phyloP scores from a whole-genome alignment of 2,113 vertebrate species.

The Tiliqua scincoides region DNA sequence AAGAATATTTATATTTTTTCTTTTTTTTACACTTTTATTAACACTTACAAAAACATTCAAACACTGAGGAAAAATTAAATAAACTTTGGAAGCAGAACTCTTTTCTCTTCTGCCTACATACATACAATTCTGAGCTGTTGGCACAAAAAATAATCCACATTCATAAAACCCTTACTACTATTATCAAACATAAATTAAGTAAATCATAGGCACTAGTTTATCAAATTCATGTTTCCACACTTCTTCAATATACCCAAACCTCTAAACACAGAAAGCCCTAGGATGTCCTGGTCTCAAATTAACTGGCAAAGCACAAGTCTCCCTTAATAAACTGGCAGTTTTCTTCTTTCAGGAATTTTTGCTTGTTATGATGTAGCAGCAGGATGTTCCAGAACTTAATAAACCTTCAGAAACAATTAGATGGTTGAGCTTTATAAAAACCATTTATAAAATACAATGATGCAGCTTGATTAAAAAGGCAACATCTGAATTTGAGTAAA shows the following conservation, averaged over 20 bases:
- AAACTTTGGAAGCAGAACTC: constrained; percentile 84
- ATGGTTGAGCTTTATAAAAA: constrained; percentile 67
- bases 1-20: constrained; percentile 85
- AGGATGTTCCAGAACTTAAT: constrained; percentile 70
- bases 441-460: constrained; percentile 60
- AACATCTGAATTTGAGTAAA: constrained; percentile 64
- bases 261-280: constrained; percentile 75
- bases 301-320: constrained; percentile 74
- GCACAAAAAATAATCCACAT: constrained; percentile 89
- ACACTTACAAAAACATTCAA: constrained; percentile 87
- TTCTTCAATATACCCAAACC: constrained; percentile 71
- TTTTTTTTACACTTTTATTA: constrained; percentile 78
- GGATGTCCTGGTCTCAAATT: constrained; percentile 76
- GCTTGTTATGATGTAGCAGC: constrained; percentile 68
- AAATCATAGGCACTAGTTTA: constrained; percentile 98
- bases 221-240: constrained; percentile 79
- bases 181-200: constrained; percentile 84
- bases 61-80: constrained; percentile 81
- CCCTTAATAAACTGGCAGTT: constrained; percentile 73
- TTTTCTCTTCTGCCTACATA: constrained; percentile 83
- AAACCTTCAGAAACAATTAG: constrained; percentile 59
- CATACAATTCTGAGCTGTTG: constrained; percentile 84
- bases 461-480: constrained; percentile 71
- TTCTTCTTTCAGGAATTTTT: constrained; percentile 73
- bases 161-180: constrained; percentile 84